A percentile compares a stretch with the other conserved stretches of the same genome.
These are phyloP conservation scores for Girardinichthys multiradiatus DNA, from an alignment of 2,113 vertebrate genomes.

Conservation along the genomic window DNA sequence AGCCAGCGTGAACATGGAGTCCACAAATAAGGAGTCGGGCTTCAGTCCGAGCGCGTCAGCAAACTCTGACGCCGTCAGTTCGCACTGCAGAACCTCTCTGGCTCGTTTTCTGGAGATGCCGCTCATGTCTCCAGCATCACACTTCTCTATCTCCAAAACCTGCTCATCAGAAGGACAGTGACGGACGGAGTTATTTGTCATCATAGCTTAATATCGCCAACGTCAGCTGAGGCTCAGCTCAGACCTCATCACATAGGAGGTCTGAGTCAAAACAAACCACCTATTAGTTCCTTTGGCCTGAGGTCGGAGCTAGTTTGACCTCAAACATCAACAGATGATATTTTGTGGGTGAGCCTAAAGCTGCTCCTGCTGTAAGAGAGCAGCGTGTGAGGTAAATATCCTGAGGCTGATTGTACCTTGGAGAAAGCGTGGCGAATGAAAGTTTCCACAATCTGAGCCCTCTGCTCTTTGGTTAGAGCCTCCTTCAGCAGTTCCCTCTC, in stretches of 20 bases:
- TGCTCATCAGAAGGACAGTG: conserved; percentile 55
- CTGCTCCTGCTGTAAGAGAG: conserved; percentile 20
- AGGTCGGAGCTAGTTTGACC: conserved; percentile 37
- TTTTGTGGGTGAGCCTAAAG: conserved; percentile 32
- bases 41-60: conserved; percentile 90
- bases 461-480: conserved; percentile 89
- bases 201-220: conserved; percentile 24
- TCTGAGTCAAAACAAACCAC: conserved; percentile 40
- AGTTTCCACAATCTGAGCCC: conserved; percentile 89
- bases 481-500: conserved; percentile 84
- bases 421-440: conserved; percentile 95
- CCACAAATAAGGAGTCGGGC: conserved; percentile 89
- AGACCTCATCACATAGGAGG: conserved; percentile 29
- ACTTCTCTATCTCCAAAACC: conserved; percentile 90
- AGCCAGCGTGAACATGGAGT: conserved; percentile 94
- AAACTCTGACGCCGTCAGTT: conserved; percentile 91
- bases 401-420: conserved; percentile 80
- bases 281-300: conserved; percentile 50
- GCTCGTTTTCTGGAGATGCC: conserved; percentile 80
- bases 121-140: conserved; percentile 82
- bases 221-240: conserved; percentile 32
- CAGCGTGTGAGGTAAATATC: conserved; percentile 41
- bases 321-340: conserved; percentile 51
- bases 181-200: conserved; percentile 29
- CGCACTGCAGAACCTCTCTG: conserved; percentile 87